Base-by-base conservation (phyloP, 2,113 vertebrate genomes). In the Oreochromis tanganicae region DNA sequence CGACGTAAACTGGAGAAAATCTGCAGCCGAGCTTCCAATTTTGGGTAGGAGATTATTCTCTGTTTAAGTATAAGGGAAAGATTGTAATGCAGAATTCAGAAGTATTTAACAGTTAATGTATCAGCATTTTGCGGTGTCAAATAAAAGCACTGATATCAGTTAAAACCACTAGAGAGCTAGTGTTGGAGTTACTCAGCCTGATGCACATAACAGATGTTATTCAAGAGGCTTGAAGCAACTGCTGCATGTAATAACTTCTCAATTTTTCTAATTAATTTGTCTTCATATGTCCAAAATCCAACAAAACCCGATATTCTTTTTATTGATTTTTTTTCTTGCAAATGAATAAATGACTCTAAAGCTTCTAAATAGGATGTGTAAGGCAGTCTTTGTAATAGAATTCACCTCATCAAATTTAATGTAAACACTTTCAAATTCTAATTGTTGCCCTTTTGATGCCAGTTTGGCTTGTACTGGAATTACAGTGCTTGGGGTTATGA, bases 1-100 rank as follows among this genome's bases (percentile, higher is more conserved):
- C 95, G 95, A 75, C 97, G 95, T 43, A 97, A 95, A 83, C 97
- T 99, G 54, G 96, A 98, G 90, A 96, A 96, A 84, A 97, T 99
- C 92, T 97, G 99, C 91, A 96, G 96, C 52, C 96, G 96, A 86
- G 97, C 97, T 3, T 97, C 96, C 46, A 96, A 97, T 80, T 95
- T 98, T 57, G 97, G 98, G 99, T 99, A 97, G 0, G 94, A 83
- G 24, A 41, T n/a, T n/a, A n/a, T 29, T 27, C 10, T 12, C 4
- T 2, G 2, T 21, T 10, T 85, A 54, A 34, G 10, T 61, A 4
- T 11, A 7, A 83, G n/a, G 11, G 12, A 3, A 6, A 6, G 36
- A 55, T 11, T 38, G 14, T 8, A 27, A 66, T 48, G n/a, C 48
- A 71, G 24, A 81, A 14, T 55, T 79, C 4, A 79, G 5, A 54